Evolutionary conservation across 92 coral and sea anemone species (phyloP).

Genomic region (Desmophyllum pertusum): DNA sequence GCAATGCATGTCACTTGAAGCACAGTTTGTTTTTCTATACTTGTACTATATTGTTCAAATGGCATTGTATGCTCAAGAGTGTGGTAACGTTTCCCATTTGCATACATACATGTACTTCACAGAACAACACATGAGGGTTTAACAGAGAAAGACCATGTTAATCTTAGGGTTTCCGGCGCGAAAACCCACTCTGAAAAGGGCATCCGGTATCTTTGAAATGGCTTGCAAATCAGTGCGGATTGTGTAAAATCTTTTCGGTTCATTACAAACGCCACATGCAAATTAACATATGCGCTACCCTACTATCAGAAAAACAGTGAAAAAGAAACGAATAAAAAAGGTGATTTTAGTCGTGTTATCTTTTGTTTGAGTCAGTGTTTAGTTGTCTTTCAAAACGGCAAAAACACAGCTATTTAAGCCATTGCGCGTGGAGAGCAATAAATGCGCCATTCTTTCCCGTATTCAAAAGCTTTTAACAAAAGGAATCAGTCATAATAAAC

Average conservation of each 20-base stretch:
- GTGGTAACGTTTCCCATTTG: background rate
- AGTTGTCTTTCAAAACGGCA: background rate
- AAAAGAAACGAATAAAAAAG: constrained; percentile 1
- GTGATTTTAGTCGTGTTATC: constrained; percentile 6
- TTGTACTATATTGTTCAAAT: constrained; percentile 7
- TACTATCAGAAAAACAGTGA: background rate
- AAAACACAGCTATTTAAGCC: background rate
- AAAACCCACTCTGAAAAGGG: background rate
- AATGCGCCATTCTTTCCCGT: constrained; percentile 7
- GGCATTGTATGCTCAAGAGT: background rate
- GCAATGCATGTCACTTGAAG: background rate
- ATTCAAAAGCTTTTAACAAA: constrained; percentile 13
- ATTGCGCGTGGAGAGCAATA: background rate
- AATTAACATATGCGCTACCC: constrained; percentile 7
- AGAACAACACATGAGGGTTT: constrained; percentile 5
- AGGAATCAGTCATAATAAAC: background rate
- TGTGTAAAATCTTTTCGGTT: background rate
- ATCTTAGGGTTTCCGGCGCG: constrained; percentile 5
- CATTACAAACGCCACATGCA: background rate
- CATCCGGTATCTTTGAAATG: constrained; percentile 7
- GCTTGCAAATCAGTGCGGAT: background rate
- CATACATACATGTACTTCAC: background rate
- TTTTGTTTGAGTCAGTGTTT: background rate
- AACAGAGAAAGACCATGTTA: constrained; percentile 1
- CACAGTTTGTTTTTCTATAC: background rate